Conservation (phyloP, 2,113 vertebrate species). For the Upupa epops region DNA sequence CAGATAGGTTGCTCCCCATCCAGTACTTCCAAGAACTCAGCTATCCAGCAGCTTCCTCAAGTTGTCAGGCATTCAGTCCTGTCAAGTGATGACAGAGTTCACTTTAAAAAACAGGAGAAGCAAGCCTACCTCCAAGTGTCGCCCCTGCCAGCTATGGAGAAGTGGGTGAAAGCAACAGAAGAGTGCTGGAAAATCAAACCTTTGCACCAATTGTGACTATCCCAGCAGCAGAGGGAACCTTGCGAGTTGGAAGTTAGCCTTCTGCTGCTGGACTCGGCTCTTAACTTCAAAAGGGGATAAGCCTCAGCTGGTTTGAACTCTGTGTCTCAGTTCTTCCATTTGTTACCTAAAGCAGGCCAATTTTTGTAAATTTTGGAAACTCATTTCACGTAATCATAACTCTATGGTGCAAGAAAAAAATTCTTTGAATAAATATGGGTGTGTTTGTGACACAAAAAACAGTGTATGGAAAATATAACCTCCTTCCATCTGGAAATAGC, state of each 20-base stretch:
- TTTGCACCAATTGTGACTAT: neutral
- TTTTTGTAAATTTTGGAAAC: slow-evolving; percentile 57
- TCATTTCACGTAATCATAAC: slow-evolving; percentile 36
- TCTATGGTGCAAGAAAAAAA: neutral
- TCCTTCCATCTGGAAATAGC: slow-evolving; percentile 65
- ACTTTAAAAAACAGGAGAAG: neutral
- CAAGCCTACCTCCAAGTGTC: neutral
- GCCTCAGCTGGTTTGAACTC: slow-evolving; percentile 18
- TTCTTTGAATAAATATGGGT: slow-evolving; percentile 55
- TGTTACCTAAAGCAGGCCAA: slow-evolving; percentile 47
- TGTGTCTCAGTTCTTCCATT: slow-evolving; percentile 50
- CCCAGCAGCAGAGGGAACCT: neutral
- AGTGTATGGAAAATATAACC: slow-evolving; percentile 64
- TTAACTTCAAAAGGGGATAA: neutral
- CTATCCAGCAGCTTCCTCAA: neutral
- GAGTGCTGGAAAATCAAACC: neutral
- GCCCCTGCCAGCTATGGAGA: neutral
- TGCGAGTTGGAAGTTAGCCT: neutral
- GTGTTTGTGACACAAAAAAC: slow-evolving; percentile 41
- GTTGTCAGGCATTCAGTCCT: neutral
- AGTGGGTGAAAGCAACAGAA: neutral
- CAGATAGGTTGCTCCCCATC: neutral
- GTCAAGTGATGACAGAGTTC: slow-evolving; percentile 34
- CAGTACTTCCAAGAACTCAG: slow-evolving; percentile 37
- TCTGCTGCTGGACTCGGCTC: neutral